A percentile compares a stretch with the other conserved stretches of the same genome.
These are phyloP conservation scores for Apostichopus parvimensis DNA, from an alignment of 35 echinoderm and acorn worm genomes.

Conservation along the genomic window DNA sequence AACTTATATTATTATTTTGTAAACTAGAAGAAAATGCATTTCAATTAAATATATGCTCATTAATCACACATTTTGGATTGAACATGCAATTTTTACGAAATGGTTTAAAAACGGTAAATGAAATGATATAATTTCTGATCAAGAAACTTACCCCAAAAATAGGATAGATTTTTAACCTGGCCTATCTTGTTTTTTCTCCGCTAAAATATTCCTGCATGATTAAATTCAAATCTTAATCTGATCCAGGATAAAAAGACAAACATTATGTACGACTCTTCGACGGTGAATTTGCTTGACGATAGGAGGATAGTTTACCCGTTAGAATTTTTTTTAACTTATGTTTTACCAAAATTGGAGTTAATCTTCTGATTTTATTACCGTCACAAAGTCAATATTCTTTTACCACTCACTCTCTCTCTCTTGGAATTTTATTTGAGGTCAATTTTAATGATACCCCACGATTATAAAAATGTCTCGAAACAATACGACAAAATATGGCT, in stretches of 20 bases:
- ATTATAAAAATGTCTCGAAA: conserved; percentile 37
- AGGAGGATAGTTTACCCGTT: background rate
- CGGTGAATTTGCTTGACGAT: too few relatives aligned
- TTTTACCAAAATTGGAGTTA: background rate
- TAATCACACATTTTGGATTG: too few relatives aligned
- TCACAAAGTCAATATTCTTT: conserved; percentile 45
- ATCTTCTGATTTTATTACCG: conserved; percentile 11
- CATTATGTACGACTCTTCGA: background rate
- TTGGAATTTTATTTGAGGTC: conserved; percentile 26
- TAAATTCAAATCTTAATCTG: background rate
- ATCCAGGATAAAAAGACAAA: background rate
- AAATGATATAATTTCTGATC: too few relatives aligned
- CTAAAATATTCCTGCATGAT: background rate
- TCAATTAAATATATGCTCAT: too few relatives aligned
- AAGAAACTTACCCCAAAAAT: too few relatives aligned
- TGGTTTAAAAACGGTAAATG: too few relatives aligned
- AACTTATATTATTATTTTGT: too few relatives aligned
- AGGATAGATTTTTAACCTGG: too few relatives aligned
- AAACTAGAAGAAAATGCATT: too few relatives aligned
- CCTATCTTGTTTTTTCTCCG: background rate
- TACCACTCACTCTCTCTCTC: background rate
- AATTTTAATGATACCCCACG: conserved; percentile 42
- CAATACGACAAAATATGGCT: conserved; percentile 33
- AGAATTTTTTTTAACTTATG: background rate
- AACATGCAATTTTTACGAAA: too few relatives aligned